Evolutionary conservation across 2,797 vertebrate species (phyloP).

Genomic region (Peromyscus attwateri): DNA sequence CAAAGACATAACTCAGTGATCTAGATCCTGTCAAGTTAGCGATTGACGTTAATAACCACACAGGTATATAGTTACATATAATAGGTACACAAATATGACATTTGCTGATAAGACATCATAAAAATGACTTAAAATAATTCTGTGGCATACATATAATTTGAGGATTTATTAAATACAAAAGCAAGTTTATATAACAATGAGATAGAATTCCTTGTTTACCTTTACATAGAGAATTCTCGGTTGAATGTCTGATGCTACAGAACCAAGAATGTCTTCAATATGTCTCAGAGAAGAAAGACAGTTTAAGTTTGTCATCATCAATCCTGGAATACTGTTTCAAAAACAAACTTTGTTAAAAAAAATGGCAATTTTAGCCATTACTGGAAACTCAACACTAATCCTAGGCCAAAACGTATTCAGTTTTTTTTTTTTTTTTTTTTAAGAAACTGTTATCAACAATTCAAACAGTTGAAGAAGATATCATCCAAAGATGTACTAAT

Average conservation of each 20-base stretch:
- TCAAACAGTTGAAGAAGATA: neutral
- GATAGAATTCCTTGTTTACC: neutral
- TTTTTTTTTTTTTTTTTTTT: too few species aligned
- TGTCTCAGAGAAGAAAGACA: neutral
- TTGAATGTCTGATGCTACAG: neutral
- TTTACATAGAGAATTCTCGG: neutral
- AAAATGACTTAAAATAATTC: neutral
- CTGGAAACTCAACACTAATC: neutral
- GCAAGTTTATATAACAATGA: neutral
- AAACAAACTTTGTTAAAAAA: neutral
- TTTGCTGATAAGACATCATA: neutral
- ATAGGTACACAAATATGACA: neutral
- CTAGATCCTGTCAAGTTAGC: neutral
- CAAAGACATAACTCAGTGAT: neutral
- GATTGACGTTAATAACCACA: neutral
- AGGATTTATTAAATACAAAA: neutral
- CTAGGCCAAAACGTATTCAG: rapidly evolving
- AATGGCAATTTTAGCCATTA: neutral
- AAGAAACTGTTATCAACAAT: neutral
- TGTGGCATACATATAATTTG: neutral
- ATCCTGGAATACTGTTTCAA: neutral
- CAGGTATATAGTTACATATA: neutral
- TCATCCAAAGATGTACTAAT: neutral
- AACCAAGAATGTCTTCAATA: neutral
- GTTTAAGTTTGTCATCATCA: neutral